Evolutionary conservation across 1,140 invertebrate species (phyloP), one percentile per base, ranked within the genome.

Genomic region (Macrosteles quadrilineatus): DNA sequence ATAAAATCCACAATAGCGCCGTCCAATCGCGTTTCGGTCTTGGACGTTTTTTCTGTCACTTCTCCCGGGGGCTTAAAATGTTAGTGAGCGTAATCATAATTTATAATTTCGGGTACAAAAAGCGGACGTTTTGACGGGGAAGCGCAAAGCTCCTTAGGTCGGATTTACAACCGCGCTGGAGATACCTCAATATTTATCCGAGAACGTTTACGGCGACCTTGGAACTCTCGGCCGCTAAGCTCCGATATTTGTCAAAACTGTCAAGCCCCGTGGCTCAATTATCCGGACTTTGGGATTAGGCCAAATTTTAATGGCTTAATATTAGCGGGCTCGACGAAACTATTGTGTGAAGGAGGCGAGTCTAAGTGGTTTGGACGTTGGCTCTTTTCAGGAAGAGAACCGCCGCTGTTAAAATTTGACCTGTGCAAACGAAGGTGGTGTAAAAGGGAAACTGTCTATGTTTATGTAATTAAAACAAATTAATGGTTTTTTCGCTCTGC

Each of bases 191-290:
- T 59, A 29, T 59, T 59, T 59, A 59, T 59, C 55, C 55, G 55
- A 4, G 21, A 59, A 59, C 55, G 25, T 59, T 59, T 27, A 59
- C 23, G 12, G 25, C 25, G 55, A 14, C 55, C 25, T 59, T 23
- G 27, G 55, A 9, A n/a, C n/a, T n/a, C 47, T 6, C 6, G 47
- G 21, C 47, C 25, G 4, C 55, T 59, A 59, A 59, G 55, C 55
- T 23, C 23, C 55, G n/a, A 59, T 59, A 59, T 59, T 59, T 59
- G 55, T 59, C 55, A 59, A 59, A 59, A 59, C 55, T n/a, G 55
- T 59, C 55, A 6, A 50, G 47, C 9, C 4, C 55, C 55, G 12
- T 59, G 55, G 27, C 55, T 59, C 55, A 59, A 59, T 59, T 59
- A 59, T n/a, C 9, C 12, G 12, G 55, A 23, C 55, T 59, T 50